Base-by-base conservation (phyloP, 2,888 invertebrate genomes). In the Himalopsyche kuldschensis region DNA sequence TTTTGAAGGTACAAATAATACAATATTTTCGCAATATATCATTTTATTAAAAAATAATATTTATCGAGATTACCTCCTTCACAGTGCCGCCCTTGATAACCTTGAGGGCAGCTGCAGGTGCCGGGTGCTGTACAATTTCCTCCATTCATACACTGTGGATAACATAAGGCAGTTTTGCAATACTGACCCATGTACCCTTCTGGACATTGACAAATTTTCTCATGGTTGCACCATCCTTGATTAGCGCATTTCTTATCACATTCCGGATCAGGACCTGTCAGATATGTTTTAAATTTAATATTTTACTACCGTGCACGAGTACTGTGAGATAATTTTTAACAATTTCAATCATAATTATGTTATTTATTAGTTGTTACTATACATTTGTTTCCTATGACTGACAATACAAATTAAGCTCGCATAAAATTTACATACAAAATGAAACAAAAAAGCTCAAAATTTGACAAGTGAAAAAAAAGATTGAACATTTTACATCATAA, bases 41-140 rank as follows among this genome's bases (percentile, higher is more conserved):
- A 41, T 35, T 35, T 10, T 31, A 27, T 15, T 30, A 17, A 30
- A 32, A 31, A 30, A 31, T 10, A 41, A 15, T 41, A 41, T 41
- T 15, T 78, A 41, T 17, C 5, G 17, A 3, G 32, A 30, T 79
- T 89, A 96, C 97, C 97, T 92, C 97, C 97, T 93, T 97, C 97
- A 88, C 97, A 97, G 88, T 97, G 96, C 27, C 95, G 92, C 76
- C 97, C 97, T 91, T 97, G 97, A 90, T 96, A 97, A 15, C 97
- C 97, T n/a, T 94, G 92, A 17, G 96, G 96, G 88, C 97, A 98
- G 85, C 95, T 95, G 89, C 97, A 98, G 3, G 96, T 92, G 1
- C 97, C 97, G 4, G 97, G 97, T 35, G 96, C 96, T 24, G 97
- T 96, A 89, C 97, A 98, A 88, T 96, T 97, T 10, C 97, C 97